phyloP scores from a whole-genome alignment of 92 coral and sea anemone genomes.

The Diadumene lineata region DNA sequence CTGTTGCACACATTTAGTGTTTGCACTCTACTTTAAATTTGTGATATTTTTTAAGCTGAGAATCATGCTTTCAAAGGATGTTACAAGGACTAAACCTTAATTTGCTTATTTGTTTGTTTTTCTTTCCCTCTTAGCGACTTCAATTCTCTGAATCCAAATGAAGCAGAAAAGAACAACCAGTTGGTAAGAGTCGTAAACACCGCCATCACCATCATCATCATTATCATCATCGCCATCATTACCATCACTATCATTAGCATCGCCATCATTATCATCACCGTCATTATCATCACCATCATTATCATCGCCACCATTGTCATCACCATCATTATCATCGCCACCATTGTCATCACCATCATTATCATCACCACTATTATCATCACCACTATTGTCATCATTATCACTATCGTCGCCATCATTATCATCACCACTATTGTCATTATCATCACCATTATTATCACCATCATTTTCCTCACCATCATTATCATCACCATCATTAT shows the following conservation, averaged over 20 bases:
- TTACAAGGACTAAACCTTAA: too few species aligned
- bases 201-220: background rate
- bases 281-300: background rate
- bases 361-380: background rate
- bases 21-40: too few species aligned
- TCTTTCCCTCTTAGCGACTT: conserved; percentile 61
- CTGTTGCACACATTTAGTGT: too few species aligned
- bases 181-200: conserved; percentile 87
- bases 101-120: too few species aligned
- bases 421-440: background rate
- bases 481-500: background rate
- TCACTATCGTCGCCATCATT: background rate
- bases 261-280: background rate
- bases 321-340: background rate
- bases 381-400: background rate
- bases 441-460: too few species aligned
- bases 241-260: background rate
- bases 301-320: background rate
- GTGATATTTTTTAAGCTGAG: too few species aligned
- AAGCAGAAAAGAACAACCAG: conserved; percentile 70
- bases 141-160: conserved; percentile 58
- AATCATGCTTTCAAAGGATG: too few species aligned
- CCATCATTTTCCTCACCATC: background rate
- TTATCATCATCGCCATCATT: background rate
- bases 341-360: background rate